phyloP scores from a whole-genome alignment of 2,113 vertebrate species.

The Epinephelus cyanopodus region DNA sequence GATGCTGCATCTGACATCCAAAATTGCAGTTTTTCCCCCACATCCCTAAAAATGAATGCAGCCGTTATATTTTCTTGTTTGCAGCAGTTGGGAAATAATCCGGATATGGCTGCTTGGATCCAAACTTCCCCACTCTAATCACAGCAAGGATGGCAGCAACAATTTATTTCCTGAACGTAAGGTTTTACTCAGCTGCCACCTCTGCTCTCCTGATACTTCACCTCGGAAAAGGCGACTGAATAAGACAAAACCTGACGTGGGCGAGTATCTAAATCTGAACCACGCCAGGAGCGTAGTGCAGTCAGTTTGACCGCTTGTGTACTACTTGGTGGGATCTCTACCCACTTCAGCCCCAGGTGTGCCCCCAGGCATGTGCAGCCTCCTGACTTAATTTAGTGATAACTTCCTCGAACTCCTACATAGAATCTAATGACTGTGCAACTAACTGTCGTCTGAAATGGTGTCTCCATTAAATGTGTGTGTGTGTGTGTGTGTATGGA shows the following conservation, averaged over 20 bases:
- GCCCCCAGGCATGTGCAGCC: slow-evolving; percentile 34
- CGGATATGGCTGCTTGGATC: slow-evolving; percentile 24
- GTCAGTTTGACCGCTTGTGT: slow-evolving; percentile 3
- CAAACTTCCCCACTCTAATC: slow-evolving; percentile 49
- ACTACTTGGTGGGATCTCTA: slow-evolving; percentile 12
- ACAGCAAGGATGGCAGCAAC: slow-evolving; percentile 28
- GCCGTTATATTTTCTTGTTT: slow-evolving; percentile 25
- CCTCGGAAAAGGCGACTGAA: background rate
- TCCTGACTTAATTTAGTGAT: slow-evolving; percentile 29
- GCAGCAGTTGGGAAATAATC: slow-evolving; percentile 46
- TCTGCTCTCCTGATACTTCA: slow-evolving; percentile 40
- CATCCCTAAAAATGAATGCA: slow-evolving; percentile 29
- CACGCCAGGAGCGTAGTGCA: background rate
- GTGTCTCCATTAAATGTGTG: background rate
- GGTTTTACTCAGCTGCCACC: slow-evolving; percentile 33
- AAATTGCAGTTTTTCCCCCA: slow-evolving; percentile 11
- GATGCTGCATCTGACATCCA: background rate
- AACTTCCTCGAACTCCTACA: slow-evolving; percentile 19
- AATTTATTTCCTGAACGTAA: slow-evolving; percentile 44
- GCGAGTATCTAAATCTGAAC: background rate
- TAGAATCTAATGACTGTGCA: slow-evolving; percentile 45
- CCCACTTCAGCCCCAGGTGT: slow-evolving; percentile 32
- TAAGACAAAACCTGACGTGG: slow-evolving; percentile 22
- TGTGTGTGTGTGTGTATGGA: background rate
- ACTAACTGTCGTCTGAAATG: slow-evolving; percentile 12